Evolutionary conservation across 2,797 vertebrate genomes (phyloP).

Genomic region (Borostomias antarcticus): DNA sequence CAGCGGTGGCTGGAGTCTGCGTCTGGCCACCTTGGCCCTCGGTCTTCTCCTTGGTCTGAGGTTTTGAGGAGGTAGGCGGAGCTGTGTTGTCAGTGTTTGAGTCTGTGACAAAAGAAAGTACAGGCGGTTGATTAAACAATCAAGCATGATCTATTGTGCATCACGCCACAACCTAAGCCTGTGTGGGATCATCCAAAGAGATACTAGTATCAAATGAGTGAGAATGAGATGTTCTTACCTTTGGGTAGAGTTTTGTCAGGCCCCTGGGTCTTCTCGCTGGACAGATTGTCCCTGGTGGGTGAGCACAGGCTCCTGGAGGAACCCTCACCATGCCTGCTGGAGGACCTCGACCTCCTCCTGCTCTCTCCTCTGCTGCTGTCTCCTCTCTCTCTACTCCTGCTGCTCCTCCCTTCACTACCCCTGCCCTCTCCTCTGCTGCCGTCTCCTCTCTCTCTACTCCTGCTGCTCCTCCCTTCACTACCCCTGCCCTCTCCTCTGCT

Average conservation of each 20-base stretch:
- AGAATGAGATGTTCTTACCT: not conserved
- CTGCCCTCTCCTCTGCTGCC: constrained; percentile 8
- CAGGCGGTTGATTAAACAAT: not conserved
- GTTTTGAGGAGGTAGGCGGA: not conserved
- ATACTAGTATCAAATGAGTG: not conserved
- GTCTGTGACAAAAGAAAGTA: not conserved
- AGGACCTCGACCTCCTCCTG: constrained; percentile 22
- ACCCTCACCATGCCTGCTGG: not conserved
- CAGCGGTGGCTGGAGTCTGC: not conserved
- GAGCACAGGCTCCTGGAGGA: constrained; percentile 7
- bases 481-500: constrained; percentile 4
- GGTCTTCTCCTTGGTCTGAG: constrained; percentile 10
- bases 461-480: too few species aligned
- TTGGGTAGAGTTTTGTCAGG: constrained; percentile 1
- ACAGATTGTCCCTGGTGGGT: constrained; percentile 11
- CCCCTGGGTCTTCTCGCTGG: not conserved
- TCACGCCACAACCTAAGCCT: not conserved
- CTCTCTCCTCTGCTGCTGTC: constrained; percentile 4
- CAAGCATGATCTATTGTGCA: not conserved
- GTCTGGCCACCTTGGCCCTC: not conserved
- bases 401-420: too few species aligned
- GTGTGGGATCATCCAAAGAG: not conserved
- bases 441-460: constrained; percentile 6
- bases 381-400: constrained; percentile 4
- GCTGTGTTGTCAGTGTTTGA: not conserved